Conservation (phyloP, 2,888 invertebrate genomes). For the Sarcophaga rosellei region DNA sequence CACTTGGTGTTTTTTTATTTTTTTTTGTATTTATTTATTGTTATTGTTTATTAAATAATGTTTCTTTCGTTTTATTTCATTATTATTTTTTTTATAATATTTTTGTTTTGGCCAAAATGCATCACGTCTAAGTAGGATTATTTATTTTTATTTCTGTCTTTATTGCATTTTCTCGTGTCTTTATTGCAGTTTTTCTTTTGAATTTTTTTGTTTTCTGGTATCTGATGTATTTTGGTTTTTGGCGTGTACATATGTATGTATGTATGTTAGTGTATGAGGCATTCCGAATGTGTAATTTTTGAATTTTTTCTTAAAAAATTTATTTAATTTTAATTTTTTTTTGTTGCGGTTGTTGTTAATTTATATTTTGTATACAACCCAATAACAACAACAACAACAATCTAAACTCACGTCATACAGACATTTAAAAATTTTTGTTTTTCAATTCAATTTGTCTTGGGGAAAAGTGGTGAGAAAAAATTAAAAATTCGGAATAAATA, state of each 20-base stretch:
- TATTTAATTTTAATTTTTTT: neutral
- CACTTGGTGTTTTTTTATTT: neutral
- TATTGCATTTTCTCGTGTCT: conserved; percentile 46
- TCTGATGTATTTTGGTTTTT: conserved; percentile 23
- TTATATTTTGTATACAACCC: neutral
- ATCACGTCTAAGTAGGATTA: conserved; percentile 13
- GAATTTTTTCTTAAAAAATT: neutral
- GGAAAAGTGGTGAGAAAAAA: too few species aligned
- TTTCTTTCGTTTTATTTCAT: neutral
- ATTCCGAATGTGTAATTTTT: neutral
- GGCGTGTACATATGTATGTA: neutral
- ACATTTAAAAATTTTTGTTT: too few species aligned
- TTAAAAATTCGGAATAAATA: too few species aligned
- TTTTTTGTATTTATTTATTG: neutral
- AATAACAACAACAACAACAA: too few species aligned
- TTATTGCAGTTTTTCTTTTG: conserved; percentile 42
- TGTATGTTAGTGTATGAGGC: neutral
- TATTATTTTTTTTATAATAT: neutral
- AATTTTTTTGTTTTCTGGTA: conserved; percentile 15
- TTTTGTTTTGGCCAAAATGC: conserved; percentile 11
- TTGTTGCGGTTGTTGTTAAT: neutral
- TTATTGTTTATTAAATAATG: neutral
- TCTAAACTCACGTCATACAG: too few species aligned
- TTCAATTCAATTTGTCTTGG: too few species aligned
- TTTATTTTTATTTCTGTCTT: conserved; percentile 26